Evolutionary conservation across 1,140 invertebrate species (phyloP).

Genomic region (Trichomalopsis sarcophagae): DNA sequence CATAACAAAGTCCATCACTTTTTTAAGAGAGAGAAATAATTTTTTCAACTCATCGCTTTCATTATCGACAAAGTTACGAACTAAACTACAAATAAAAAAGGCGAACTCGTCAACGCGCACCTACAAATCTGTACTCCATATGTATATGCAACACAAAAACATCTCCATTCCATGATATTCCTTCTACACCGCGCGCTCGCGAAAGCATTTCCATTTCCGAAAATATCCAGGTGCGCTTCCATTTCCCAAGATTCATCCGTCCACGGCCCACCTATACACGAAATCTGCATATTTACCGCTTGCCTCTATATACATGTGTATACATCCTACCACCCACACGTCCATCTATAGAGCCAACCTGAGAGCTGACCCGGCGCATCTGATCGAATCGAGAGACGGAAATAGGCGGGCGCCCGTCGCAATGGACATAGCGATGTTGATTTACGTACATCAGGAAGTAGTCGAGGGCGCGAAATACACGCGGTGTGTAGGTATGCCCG

Average conservation of each 20-base stretch:
- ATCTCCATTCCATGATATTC: background rate
- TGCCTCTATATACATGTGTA: background rate
- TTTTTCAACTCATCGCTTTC: no score
- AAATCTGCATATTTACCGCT: constrained; percentile 4
- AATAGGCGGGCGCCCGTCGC: background rate
- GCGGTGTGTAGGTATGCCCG: no score
- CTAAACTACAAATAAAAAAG: no score
- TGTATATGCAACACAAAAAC: background rate
- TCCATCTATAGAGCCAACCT: background rate
- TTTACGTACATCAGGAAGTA: constrained; percentile 4
- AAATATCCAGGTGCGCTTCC: background rate
- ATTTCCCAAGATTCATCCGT: constrained; percentile 3
- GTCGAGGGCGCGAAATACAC: background rate
- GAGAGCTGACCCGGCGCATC: background rate
- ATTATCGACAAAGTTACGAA: no score
- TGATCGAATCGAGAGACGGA: background rate
- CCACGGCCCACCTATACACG: background rate
- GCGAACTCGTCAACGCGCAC: no score
- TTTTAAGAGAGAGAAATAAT: no score
- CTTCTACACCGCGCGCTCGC: background rate
- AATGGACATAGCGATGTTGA: background rate
- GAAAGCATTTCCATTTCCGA: constrained; percentile 3
- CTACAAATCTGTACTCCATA: background rate
- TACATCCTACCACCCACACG: background rate
- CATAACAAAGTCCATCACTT: no score